phyloP scores from a whole-genome alignment of 2,888 invertebrate species.

The Napeogenes sylphis region DNA sequence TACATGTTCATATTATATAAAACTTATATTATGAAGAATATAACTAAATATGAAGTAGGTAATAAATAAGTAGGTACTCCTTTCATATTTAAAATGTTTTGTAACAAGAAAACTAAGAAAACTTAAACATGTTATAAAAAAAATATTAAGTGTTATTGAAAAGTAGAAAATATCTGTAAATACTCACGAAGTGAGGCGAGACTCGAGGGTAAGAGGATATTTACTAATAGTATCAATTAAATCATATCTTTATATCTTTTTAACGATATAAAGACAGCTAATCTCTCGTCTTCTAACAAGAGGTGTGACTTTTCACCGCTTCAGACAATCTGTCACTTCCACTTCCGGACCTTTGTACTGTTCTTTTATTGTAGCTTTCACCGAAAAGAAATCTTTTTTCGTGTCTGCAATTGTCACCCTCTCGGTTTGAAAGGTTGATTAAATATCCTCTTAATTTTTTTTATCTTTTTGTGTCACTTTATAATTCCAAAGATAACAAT shows the following conservation, averaged over 20 bases:
- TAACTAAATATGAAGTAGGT: too few relatives aligned
- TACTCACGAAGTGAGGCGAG: not conserved
- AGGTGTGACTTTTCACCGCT: constrained; percentile 76
- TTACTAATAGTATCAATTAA: constrained; percentile 66
- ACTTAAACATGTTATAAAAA: too few relatives aligned
- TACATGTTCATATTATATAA: too few relatives aligned
- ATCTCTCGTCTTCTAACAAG: constrained; percentile 71
- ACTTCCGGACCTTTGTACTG: constrained; percentile 67
- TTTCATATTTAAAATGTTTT: too few relatives aligned
- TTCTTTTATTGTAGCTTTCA: constrained; percentile 70
- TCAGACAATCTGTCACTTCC: constrained; percentile 75
- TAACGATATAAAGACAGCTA: constrained; percentile 77
- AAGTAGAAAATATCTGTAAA: not conserved
- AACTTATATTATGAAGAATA: too few relatives aligned
- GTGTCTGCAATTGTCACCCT: constrained; percentile 74
- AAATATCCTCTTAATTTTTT: constrained; percentile 66
- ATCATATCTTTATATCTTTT: constrained; percentile 48
- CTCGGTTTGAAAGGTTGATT: constrained; percentile 73
- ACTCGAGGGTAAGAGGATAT: not conserved
- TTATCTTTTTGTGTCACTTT: constrained; percentile 21
- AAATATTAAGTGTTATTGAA: too few relatives aligned
- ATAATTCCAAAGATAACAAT: constrained; percentile 5
- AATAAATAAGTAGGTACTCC: too few relatives aligned
- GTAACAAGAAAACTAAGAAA: too few relatives aligned
- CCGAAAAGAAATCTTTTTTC: constrained; percentile 68